Conservation (phyloP, 1,140 invertebrate species). For the Brachionus koreanus region DNA sequence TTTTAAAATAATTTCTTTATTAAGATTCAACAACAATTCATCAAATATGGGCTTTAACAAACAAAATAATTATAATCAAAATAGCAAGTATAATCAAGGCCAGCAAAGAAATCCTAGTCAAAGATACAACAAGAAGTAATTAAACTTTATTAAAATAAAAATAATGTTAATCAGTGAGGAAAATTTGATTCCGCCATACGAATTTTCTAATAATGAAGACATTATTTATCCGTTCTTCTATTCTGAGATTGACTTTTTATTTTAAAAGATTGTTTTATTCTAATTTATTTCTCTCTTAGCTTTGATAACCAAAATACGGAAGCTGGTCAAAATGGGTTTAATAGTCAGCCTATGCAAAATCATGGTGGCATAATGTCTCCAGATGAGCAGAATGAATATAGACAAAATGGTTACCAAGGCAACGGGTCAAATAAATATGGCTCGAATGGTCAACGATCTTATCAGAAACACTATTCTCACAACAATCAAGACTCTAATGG, state of each 20-base stretch:
- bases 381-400: neutral
- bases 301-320: constrained; percentile 6
- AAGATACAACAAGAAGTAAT: neutral
- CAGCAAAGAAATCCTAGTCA: neutral
- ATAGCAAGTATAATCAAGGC: neutral
- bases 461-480: neutral
- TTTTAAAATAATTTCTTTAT: neutral
- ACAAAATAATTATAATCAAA: neutral
- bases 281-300: neutral
- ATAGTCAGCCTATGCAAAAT: neutral
- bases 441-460: neutral
- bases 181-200: constrained; percentile 26
- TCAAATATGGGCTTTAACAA: neutral
- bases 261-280: no score
- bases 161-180: constrained; percentile 14
- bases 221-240: constrained; percentile 2
- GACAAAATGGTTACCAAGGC: neutral
- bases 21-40: neutral
- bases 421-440: neutral
- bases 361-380: constrained; percentile 2
- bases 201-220: neutral
- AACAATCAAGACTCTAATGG: neutral
- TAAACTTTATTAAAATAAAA: neutral
- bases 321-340: neutral
- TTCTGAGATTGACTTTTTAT: neutral